Base-by-base conservation (phyloP, 1,140 invertebrate species). In the Drosophila nannoptera region DNA sequence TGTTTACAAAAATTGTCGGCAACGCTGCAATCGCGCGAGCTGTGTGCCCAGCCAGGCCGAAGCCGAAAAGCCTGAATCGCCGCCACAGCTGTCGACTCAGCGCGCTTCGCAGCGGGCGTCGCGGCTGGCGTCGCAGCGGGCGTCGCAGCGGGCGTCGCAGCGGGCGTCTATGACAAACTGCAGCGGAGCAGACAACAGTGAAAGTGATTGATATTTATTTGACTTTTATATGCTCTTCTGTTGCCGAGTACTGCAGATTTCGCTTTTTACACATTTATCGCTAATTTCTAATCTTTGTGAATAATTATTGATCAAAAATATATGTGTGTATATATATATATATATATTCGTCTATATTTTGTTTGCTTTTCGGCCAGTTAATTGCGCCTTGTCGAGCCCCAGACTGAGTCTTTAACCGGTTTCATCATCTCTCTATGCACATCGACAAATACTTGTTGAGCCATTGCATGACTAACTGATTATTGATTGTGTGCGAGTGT, bases 181-280 rank as follows among this genome's bases (percentile, higher is more conserved):
- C 58, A 46, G 50, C 66, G 60, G 64, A 22, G 22, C 22, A 22
- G 22, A 22, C 22, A 22, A 56, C 68, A 82, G 78, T 82, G 78
- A 82, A 82, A 82, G 78, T 82, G 80, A 82, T 82, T 83, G 78
- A 82, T 82, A 84, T 83, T 83, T 78, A 58, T 66, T 33, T 32
- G 35, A 31, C n/a, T 38, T 16, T 45, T 58, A 32, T 63, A 63
- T 77, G 60, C 36, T 22, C 45, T 42, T 36, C 40, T 56, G 54
- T 59, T 33, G 14, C 9, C 53, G 22, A 22, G 72, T 66, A 72
- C 68, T 78, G 16, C n/a, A 73, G 67, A 60, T 83, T 82, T 82
- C 72, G 78, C 68, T 78, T 82, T 77, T 75, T 70, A 68, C 69
- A 14, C 45, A 36, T 55, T 22, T 31, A 31, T 38, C 9, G 33